These are phyloP conservation scores for Coenonympha arcania DNA, from an alignment of 2,888 invertebrate species.

Conservation along the genomic window DNA sequence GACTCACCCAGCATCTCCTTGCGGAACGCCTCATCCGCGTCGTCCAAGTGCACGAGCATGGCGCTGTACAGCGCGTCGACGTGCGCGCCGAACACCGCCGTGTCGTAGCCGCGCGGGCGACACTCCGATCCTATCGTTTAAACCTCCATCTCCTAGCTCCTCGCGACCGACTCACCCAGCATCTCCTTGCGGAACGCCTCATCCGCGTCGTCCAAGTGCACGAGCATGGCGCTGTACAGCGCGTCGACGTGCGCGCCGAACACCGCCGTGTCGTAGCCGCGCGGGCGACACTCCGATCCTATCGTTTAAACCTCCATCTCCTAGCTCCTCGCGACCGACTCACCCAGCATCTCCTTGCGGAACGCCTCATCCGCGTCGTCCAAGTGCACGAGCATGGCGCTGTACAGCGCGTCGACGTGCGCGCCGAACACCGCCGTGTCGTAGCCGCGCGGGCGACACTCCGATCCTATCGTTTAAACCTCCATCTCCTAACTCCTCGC, in stretches of 20 bases:
- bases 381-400: conserved; percentile 84
- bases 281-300: too few species aligned
- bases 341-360: conserved; percentile 77
- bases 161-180: conserved; percentile 75
- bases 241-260: background rate
- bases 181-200: conserved; percentile 75
- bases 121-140: too few species aligned
- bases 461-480: too few species aligned
- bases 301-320: too few species aligned
- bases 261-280: background rate
- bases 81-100: background rate
- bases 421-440: conserved; percentile 69
- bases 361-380: conserved; percentile 84
- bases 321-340: too few species aligned
- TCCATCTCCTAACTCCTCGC: too few species aligned
- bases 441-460: conserved; percentile 71
- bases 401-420: conserved; percentile 81
- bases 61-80: too few species aligned
- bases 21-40: too few species aligned
- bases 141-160: too few species aligned
- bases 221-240: conserved; percentile 82
- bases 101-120: background rate
- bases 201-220: conserved; percentile 90
- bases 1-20: too few species aligned
- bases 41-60: too few species aligned